Evolutionary conservation across 2,888 invertebrate genomes (phyloP).

Genomic region (Cenopis cana): DNA sequence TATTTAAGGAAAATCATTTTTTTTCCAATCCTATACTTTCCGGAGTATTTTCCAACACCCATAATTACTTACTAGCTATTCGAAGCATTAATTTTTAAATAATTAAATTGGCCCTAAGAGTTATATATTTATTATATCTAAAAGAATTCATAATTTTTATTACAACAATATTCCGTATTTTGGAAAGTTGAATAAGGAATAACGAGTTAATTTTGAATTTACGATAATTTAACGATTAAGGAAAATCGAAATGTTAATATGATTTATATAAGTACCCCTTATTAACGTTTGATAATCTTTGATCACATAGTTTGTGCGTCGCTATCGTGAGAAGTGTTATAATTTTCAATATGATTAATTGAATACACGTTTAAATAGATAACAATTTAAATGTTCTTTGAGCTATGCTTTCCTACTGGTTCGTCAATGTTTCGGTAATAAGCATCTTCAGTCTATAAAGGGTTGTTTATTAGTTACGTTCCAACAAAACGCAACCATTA

Average conservation of each 20-base stretch:
- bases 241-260: constrained; percentile 25
- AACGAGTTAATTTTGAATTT: constrained; percentile 26
- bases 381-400: constrained; percentile 38
- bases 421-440: constrained; percentile 8
- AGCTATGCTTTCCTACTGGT: constrained; percentile 34
- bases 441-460: constrained; percentile 38
- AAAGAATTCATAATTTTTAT: constrained; percentile 26
- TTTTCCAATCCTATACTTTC: constrained; percentile 54
- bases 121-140: constrained; percentile 15
- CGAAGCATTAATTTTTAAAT: constrained; percentile 67
- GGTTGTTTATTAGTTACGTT: constrained; percentile 27
- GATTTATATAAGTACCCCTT: constrained; percentile 33
- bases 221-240: constrained; percentile 36
- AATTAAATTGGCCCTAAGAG: constrained; percentile 60
- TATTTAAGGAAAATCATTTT: constrained; percentile 72
- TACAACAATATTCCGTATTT: constrained; percentile 32
- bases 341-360: constrained; percentile 25
- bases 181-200: constrained; percentile 31
- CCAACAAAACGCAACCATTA: constrained; percentile 19
- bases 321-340: constrained; percentile 27
- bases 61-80: constrained; percentile 69
- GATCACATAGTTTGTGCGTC: constrained; percentile 45
- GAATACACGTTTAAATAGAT: constrained; percentile 41
- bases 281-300: constrained; percentile 45
- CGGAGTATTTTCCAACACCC: constrained; percentile 59